Conservation (phyloP, 2,888 invertebrate species). For the Amphimallon solstitiale region DNA sequence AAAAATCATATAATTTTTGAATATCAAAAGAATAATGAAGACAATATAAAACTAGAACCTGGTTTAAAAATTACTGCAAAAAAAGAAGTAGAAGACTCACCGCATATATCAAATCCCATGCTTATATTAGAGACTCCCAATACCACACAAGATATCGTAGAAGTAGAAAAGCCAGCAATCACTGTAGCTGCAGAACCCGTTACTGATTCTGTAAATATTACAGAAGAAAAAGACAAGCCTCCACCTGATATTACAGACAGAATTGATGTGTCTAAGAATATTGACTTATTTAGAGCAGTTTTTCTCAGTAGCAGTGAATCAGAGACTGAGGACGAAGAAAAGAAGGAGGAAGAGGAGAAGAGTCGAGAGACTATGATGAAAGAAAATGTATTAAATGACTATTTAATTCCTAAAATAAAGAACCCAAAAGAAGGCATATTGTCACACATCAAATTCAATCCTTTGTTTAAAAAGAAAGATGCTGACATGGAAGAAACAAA, state of each 20-base stretch:
- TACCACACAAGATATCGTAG: not conserved
- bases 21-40: constrained; percentile 69
- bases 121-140: not conserved
- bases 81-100: not conserved
- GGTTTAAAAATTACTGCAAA: constrained; percentile 48
- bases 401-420: constrained; percentile 58
- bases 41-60: constrained; percentile 48
- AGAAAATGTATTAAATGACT: constrained; percentile 54
- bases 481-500: not conserved
- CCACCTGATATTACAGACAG: constrained; percentile 56
- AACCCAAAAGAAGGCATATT: constrained; percentile 59
- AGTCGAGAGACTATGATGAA: constrained; percentile 52
- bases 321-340: constrained; percentile 64
- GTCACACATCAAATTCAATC: constrained; percentile 54
- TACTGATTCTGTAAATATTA: not conserved
- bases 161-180: constrained; percentile 3
- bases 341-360: constrained; percentile 48
- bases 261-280: constrained; percentile 65
- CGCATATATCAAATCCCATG: constrained; percentile 39
- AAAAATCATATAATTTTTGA: constrained; percentile 82
- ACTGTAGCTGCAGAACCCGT: not conserved
- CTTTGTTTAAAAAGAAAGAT: constrained; percentile 21
- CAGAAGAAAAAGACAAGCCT: constrained; percentile 7
- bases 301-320: constrained; percentile 84
- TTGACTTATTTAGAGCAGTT: constrained; percentile 89